Evolutionary conservation across 35 echinoderm and acorn worm species (phyloP).

Genomic region (Ophioderma brevispina): DNA sequence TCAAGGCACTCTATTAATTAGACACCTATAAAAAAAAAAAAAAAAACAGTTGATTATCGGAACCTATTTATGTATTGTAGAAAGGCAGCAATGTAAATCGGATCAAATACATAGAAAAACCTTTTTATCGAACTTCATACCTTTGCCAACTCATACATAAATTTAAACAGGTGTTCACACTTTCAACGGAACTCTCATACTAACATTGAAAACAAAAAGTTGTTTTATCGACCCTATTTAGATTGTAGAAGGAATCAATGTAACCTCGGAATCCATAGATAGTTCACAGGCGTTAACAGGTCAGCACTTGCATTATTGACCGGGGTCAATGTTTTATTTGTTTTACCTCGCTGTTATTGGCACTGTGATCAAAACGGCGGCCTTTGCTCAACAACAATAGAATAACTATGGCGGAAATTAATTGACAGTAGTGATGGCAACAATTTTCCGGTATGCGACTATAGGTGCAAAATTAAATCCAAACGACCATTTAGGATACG

Average conservation of each 20-base stretch:
- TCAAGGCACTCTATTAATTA: background rate
- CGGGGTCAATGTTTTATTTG: background rate
- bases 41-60: background rate
- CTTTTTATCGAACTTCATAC: background rate
- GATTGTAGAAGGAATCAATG: too few relatives aligned
- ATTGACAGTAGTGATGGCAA: background rate
- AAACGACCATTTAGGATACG: conserved; percentile 23
- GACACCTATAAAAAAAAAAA: background rate
- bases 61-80: too few relatives aligned
- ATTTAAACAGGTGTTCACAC: background rate
- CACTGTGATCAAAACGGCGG: conserved; percentile 19
- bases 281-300: background rate
- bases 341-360: background rate
- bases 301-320: background rate
- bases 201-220: too few relatives aligned
- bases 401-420: background rate
- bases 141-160: background rate
- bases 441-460: background rate
- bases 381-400: background rate
- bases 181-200: background rate
- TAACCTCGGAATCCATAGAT: background rate
- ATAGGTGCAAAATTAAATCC: conserved; percentile 9
- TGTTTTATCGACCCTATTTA: too few relatives aligned
- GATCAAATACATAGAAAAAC: background rate
- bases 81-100: background rate